Conservation (phyloP, 1,140 invertebrate genomes). For the Ladona fulva region DNA sequence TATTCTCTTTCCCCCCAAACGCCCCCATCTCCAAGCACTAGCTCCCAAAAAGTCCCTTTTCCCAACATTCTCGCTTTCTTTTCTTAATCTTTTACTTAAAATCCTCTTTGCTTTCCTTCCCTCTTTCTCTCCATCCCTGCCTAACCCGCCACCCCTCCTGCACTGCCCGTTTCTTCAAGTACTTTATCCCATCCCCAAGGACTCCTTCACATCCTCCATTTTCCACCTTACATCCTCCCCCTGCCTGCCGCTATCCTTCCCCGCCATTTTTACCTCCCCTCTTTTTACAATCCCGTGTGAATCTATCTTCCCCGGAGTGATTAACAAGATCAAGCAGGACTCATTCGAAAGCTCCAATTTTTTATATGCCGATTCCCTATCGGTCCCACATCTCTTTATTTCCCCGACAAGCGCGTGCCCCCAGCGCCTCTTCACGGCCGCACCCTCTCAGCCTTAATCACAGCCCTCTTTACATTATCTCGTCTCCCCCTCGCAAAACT, state of each 20-base stretch:
- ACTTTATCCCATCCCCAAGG: no score
- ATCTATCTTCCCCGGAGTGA: not conserved
- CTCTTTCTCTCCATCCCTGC: constrained; percentile 27
- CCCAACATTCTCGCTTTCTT: constrained; percentile 20
- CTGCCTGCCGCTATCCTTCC: no score
- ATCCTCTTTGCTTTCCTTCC: not conserved
- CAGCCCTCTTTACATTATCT: not conserved
- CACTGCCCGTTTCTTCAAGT: no score
- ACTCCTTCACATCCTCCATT: no score
- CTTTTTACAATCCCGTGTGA: no score
- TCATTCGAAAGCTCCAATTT: not conserved
- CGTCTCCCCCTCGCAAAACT: not conserved
- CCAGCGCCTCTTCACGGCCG: not conserved
- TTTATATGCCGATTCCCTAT: not conserved
- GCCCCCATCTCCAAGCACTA: constrained; percentile 16
- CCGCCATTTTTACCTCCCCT: no score
- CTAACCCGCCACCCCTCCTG: constrained; percentile 27
- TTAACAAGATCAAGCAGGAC: not conserved
- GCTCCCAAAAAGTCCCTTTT: not conserved
- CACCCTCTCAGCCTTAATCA: not conserved
- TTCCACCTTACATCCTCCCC: no score
- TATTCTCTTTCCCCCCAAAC: constrained; percentile 21
- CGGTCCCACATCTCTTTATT: not conserved
- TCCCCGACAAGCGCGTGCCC: not conserved
- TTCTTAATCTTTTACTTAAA: not conserved